phyloP scores from a whole-genome alignment of 2,113 vertebrate genomes.

The Alectura lathami region DNA sequence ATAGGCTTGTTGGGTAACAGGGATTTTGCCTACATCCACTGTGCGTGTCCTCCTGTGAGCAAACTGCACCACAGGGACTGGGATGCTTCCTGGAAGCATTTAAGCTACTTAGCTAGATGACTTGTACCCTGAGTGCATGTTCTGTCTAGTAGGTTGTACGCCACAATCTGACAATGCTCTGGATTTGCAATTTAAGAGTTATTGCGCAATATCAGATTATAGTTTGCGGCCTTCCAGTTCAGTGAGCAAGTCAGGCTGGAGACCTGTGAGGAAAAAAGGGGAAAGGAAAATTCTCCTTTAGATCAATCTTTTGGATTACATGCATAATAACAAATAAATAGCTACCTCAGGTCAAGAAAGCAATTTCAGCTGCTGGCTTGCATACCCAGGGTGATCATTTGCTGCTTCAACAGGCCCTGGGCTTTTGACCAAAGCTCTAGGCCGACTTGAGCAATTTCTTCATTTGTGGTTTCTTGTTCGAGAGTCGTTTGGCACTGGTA shows the following conservation, averaged over 20 bases:
- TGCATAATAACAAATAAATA: background rate
- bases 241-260: background rate
- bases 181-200: background rate
- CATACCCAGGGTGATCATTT: background rate
- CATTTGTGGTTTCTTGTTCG: background rate
- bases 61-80: rapidly evolving
- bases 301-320: background rate
- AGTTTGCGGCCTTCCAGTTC: background rate
- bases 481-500: background rate
- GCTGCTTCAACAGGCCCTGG: background rate
- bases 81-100: background rate
- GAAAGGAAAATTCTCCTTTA: background rate
- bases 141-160: background rate
- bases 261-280: background rate
- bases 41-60: background rate
- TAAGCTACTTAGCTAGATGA: background rate
- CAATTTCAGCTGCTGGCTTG: background rate
- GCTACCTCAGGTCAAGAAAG: background rate
- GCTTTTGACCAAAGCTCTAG: background rate
- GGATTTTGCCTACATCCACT: background rate
- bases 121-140: background rate
- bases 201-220: background rate
- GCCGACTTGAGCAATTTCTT: background rate
- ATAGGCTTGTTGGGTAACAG: background rate
- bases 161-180: background rate